Conservation (phyloP, 1,140 invertebrate species). For the Bombus pyrosoma region DNA sequence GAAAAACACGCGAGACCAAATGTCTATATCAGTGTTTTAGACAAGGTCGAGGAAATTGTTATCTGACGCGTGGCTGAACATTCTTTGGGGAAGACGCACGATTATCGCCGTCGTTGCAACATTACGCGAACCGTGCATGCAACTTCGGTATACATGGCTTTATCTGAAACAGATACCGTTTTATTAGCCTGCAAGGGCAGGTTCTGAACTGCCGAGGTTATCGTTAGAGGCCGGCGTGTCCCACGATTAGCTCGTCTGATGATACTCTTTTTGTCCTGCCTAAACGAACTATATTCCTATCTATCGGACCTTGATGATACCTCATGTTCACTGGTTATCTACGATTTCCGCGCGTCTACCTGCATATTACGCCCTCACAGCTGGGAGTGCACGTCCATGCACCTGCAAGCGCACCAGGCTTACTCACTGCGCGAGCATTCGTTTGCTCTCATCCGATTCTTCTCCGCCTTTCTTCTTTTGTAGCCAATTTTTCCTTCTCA, state of each 20-base stretch:
- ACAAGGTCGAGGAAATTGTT: conserved; percentile 6
- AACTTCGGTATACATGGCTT: no score
- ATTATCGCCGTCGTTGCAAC: background rate
- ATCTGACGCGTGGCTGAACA: background rate
- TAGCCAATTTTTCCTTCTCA: background rate
- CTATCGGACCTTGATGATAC: conserved; percentile 60
- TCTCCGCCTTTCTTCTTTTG: no score
- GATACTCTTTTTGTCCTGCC: conserved; percentile 43
- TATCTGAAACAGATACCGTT: conserved; percentile 23
- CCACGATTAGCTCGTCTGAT: conserved; percentile 49
- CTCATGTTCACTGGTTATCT: conserved; percentile 55
- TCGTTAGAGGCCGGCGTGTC: conserved; percentile 37
- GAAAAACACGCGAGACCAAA: background rate
- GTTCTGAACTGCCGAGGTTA: background rate
- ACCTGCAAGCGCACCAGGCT: conserved; percentile 46
- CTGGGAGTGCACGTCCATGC: conserved; percentile 44
- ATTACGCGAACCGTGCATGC: conserved; percentile 9
- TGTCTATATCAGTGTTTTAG: background rate
- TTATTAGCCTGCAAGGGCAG: conserved; percentile 27
- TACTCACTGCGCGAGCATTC: conserved; percentile 35
- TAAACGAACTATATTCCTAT: conserved; percentile 52
- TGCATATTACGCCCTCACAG: conserved; percentile 60
- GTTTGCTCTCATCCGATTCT: background rate
- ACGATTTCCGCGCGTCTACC: conserved; percentile 51
- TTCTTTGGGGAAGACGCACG: background rate